Conservation (phyloP, 2,888 invertebrate species). For the Diadegma fenestrale region DNA sequence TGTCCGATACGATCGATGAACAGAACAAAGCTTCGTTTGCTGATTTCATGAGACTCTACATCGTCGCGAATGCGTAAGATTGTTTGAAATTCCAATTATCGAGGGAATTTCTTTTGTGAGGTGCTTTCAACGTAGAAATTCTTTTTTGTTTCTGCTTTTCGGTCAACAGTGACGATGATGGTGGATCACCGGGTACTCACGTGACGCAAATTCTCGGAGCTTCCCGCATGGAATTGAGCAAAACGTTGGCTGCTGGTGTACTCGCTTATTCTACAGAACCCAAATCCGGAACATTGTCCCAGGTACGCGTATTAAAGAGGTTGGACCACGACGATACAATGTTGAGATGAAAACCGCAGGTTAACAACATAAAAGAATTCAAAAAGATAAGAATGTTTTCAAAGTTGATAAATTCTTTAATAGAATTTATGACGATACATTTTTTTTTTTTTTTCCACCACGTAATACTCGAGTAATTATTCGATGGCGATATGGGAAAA, state of each 20-base stretch:
- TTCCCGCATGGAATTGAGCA: constrained; percentile 74
- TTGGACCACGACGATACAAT: too few species aligned
- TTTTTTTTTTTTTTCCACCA: too few species aligned
- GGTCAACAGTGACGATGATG: constrained; percentile 85
- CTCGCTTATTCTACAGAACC: constrained; percentile 78
- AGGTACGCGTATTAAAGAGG: constrained; percentile 71
- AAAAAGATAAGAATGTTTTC: too few species aligned
- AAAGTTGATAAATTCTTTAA: too few species aligned
- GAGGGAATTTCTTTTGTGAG: not conserved
- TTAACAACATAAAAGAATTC: too few species aligned
- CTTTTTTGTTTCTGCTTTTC: not conserved
- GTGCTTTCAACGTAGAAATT: not conserved
- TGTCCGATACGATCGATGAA: constrained; percentile 67
- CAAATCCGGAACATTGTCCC: constrained; percentile 75
- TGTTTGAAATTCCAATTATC: not conserved
- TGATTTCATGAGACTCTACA: constrained; percentile 78
- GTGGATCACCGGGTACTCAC: constrained; percentile 84
- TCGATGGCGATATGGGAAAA: too few species aligned
- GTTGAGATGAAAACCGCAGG: too few species aligned
- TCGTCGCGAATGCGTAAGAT: constrained; percentile 79
- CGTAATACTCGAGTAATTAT: too few species aligned
- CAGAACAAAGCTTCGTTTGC: constrained; percentile 70
- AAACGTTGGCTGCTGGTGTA: constrained; percentile 77
- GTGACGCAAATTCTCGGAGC: constrained; percentile 80
- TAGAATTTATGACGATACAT: too few species aligned